phyloP scores from a whole-genome alignment of 2,888 invertebrate species.

The Synanthedon formicaeformis region DNA sequence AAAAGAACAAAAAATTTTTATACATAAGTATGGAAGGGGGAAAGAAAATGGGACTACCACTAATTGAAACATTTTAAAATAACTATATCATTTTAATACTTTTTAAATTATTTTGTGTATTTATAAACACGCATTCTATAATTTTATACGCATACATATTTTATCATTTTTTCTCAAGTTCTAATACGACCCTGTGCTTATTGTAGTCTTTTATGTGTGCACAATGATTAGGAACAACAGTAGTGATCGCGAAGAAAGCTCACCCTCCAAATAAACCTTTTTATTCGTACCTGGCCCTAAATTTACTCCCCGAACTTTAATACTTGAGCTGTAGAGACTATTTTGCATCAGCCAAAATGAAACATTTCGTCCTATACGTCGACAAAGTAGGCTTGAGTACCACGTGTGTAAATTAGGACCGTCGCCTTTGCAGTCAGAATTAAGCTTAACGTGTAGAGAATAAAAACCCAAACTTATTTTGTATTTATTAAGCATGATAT shows the following conservation, averaged over 20 bases:
- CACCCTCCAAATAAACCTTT: conserved; percentile 50
- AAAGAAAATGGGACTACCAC: too few relatives aligned
- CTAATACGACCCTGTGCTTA: conserved; percentile 33
- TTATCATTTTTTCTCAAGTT: background rate
- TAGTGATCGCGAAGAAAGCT: conserved; percentile 57
- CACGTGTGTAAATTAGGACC: conserved; percentile 19
- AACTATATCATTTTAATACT: too few relatives aligned
- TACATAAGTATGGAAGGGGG: too few relatives aligned
- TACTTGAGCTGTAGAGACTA: conserved; percentile 17
- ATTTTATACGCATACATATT: too few relatives aligned
- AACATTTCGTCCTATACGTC: conserved; percentile 15
- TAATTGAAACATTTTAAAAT: too few relatives aligned
- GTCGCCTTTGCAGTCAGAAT: conserved; percentile 19
- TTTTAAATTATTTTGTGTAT: too few relatives aligned
- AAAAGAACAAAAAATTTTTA: too few relatives aligned
- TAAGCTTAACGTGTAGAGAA: too few relatives aligned
- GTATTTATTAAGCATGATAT: too few relatives aligned
- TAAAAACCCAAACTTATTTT: too few relatives aligned
- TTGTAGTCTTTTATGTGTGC: conserved; percentile 47
- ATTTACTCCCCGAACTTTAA: conserved; percentile 19
- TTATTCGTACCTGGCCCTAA: conserved; percentile 26
- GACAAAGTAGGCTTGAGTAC: conserved; percentile 21
- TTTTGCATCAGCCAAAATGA: conserved; percentile 22
- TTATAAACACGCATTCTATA: too few relatives aligned
- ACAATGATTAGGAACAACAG: conserved; percentile 37